phyloP scores from a whole-genome alignment of 2,113 vertebrate genomes.

The Philantomba maxwellii region DNA sequence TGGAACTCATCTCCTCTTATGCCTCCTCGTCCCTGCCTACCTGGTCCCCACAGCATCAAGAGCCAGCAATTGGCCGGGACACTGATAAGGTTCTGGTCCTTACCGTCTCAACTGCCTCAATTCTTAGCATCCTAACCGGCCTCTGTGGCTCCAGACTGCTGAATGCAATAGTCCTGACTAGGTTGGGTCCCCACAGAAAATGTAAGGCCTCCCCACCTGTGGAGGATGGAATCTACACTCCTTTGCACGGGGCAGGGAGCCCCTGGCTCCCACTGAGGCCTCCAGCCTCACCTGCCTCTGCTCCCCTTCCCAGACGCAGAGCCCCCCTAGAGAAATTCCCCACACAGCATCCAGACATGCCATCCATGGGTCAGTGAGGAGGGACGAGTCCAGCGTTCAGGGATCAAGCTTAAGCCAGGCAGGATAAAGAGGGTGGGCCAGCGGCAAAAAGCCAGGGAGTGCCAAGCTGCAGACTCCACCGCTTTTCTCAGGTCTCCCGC shows the following conservation, averaged over 20 bases:
- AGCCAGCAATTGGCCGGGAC: background rate
- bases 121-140: background rate
- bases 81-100: no score
- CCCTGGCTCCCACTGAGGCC: background rate
- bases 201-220: background rate
- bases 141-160: background rate
- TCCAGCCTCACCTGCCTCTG: background rate
- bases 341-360: background rate
- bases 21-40: background rate
- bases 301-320: background rate
- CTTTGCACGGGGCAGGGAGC: fast-evolving
- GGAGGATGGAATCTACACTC: background rate
- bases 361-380: background rate
- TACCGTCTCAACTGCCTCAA: fast-evolving
- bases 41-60: background rate
- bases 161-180: background rate
- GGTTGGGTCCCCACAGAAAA: background rate
- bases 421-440: background rate
- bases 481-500: background rate
- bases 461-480: fast-evolving
- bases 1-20: background rate
- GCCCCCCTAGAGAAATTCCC: background rate
- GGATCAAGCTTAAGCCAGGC: background rate
- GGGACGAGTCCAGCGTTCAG: background rate
- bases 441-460: background rate